Evolutionary conservation across 2,113 vertebrate genomes (phyloP).

Genomic region (Sitta europaea): DNA sequence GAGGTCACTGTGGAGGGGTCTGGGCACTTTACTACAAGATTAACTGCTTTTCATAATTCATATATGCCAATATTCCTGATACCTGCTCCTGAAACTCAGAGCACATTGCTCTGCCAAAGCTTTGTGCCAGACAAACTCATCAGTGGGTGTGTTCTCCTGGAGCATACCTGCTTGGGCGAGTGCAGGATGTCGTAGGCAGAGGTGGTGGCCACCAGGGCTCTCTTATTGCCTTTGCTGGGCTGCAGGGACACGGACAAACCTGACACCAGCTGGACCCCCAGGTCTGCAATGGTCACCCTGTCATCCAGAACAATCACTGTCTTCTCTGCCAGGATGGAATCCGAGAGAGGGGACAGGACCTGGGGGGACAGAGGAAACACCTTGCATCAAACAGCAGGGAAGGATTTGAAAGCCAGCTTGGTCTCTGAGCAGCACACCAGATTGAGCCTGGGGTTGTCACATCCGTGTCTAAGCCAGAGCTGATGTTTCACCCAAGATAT

Average conservation of each 20-base stretch:
- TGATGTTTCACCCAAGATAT: neutral
- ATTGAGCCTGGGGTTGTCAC: neutral
- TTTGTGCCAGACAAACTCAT: no score
- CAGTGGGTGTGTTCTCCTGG: rapidly evolving
- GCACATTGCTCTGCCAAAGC: neutral
- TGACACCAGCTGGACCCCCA: slow-evolving; percentile 87
- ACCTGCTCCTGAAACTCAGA: neutral
- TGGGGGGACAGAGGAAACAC: slow-evolving; percentile 11
- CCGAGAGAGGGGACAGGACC: slow-evolving; percentile 93
- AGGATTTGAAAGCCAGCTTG: neutral
- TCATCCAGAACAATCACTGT: slow-evolving; percentile 91
- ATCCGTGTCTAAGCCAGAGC: neutral
- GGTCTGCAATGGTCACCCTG: slow-evolving; percentile 88
- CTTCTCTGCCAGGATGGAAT: slow-evolving; percentile 96
- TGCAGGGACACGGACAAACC: slow-evolving; percentile 84
- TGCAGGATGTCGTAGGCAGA: slow-evolving; percentile 85
- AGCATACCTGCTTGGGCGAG: slow-evolving; percentile 81
- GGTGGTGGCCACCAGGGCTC: slow-evolving; percentile 80
- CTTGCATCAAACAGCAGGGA: neutral
- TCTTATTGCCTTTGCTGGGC: slow-evolving; percentile 76
- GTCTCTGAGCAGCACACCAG: neutral
- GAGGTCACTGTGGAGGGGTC: neutral
- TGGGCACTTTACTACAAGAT: neutral
- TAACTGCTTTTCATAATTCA: neutral
- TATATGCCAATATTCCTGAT: rapidly evolving